Evolutionary conservation across 1,140 invertebrate genomes (phyloP).

Genomic region (Sycophaga agraensis): DNA sequence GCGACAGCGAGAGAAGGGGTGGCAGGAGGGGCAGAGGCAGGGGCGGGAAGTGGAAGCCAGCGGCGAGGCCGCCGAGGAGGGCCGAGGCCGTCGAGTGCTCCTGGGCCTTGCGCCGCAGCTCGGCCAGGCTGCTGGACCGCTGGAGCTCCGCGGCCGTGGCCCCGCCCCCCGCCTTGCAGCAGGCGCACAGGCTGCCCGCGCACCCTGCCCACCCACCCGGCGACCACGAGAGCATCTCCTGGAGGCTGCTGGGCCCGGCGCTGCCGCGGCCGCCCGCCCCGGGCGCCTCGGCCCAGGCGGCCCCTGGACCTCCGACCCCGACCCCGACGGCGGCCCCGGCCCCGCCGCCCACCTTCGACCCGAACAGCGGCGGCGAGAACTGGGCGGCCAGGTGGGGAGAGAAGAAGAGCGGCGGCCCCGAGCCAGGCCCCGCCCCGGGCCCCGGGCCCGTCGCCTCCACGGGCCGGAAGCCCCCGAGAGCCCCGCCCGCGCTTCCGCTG

Average conservation of each 20-base stretch:
- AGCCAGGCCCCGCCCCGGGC: no score
- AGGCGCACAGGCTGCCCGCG: slow-evolving; percentile 44
- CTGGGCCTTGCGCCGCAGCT: slow-evolving; percentile 83
- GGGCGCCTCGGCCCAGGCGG: slow-evolving; percentile 10
- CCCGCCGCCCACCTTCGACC: slow-evolving; percentile 43
- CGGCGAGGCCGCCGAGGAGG: slow-evolving; percentile 57
- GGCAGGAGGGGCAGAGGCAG: slow-evolving; percentile 57
- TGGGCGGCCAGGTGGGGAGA: slow-evolving; percentile 76
- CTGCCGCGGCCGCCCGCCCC: slow-evolving; percentile 19
- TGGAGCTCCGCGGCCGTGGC: slow-evolving; percentile 7
- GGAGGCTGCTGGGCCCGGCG: slow-evolving; percentile 44
- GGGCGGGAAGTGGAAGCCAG: slow-evolving; percentile 58
- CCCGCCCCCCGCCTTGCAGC: slow-evolving; percentile 34
- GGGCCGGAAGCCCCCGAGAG: slow-evolving; percentile 65
- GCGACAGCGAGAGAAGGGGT: slow-evolving; percentile 53
- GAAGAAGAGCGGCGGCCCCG: slow-evolving; percentile 67
- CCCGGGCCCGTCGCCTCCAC: slow-evolving; percentile 59
- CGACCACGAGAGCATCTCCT: slow-evolving; percentile 54
- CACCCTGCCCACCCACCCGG: slow-evolving; percentile 39
- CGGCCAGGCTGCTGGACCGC: slow-evolving; percentile 78
- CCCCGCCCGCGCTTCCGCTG: slow-evolving; percentile 57
- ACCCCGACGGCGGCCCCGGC: slow-evolving; percentile 32
- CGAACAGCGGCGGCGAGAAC: slow-evolving; percentile 79
- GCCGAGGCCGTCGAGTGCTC: slow-evolving; percentile 84
- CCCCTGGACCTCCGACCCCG: slow-evolving; percentile 50